Evolutionary conservation across 2,113 vertebrate genomes (phyloP), one percentile per base, ranked within the genome.

Genomic region (Clarias macrocephalus): DNA sequence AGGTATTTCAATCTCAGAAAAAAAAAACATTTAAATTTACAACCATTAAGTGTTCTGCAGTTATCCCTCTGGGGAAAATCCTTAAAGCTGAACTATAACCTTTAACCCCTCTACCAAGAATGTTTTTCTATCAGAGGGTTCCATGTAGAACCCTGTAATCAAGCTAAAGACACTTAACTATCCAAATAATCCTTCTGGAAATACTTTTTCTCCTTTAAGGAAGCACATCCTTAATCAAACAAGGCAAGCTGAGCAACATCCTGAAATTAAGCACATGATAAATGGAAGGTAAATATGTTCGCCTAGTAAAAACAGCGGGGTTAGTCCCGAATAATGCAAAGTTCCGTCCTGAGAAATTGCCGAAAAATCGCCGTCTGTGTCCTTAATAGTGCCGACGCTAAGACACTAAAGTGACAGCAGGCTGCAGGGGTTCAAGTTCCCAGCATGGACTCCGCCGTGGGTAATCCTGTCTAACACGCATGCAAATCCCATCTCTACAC

Each of bases 381-480:
- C 42, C 28, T 87, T 87, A 75, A 82, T 57, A 16, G 42, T 37
- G 57, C 66, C 65, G 85, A 48, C 28, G 28, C 56, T 83, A 63
- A 65, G 72, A 56, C 37, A 59, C 83, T 81, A 42, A 54, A 82
- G 70, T 85, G 72, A 83, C 86, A 90, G 19, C 89, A 92, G 91
- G 92, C 92, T 90, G 86, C 92, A 88, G 93, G 93, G 93, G 93
- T 94, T 92, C 92, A 88, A 91, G 90, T 94, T 95, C 94, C 93
- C 94, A 94, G 92, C 92, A 93, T 88, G 85, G 84, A 84, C 86
- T 88, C 60, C 91, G 89, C 92, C 81, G 88, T 93, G 94, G 94
- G 94, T 95, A 95, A 95, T 95, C 94, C 94, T 93, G 92, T 91
- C 93, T 94, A 95, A 95, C 94, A 94, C 57, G 93, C 94, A 94